Base-by-base conservation (phyloP, 2,797 vertebrate species). In the Sebastolobus alascanus region DNA sequence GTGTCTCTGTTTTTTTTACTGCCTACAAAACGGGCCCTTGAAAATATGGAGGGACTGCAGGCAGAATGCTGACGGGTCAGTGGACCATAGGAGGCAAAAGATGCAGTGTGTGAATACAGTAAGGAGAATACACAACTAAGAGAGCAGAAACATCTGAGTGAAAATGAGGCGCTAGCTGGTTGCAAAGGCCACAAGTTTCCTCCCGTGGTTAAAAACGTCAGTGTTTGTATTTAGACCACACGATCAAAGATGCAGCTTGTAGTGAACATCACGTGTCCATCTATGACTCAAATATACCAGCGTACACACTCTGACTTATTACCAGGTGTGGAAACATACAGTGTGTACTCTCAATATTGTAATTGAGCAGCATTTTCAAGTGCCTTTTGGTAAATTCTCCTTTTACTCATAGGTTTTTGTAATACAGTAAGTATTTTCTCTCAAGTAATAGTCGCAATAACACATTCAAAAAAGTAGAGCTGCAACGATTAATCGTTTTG, bases 1-100 rank as follows among this genome's bases (percentile, higher is more conserved):
- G 1, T 25, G 18, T 78, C 29, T 73, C 52, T 35, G 25, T 59
- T 68, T 71, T 68, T 71, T 79, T 84, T 75, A 50, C n/a, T 22
- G 68, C 83, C 70, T 61, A 75, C 74, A 81, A 82, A 82, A 54
- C 1, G 8, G 25, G 37, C 40, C 20, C 66, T 85, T 63, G 56
- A 85, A 75, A 83, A 84, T 80, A 68, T 27, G 60, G 59, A 60
- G 65, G 63, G 58, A 66, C 77, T 77, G 68, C 33, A 6, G 79
- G 73, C 64, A 46, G 37, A 79, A 9, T 12, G 58, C 37, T 52
- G 25, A 4, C 5, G 18, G 78, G 77, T 78, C 87, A 84, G 56
- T 68, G 75, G 75, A 52, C 63, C 66, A 43, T 71, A 66, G 68
- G 52, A 68, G 31, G 66, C 72, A 81, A 84, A 85, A 59, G 61